phyloP scores from a whole-genome alignment of 2,113 vertebrate genomes.

The Dasyprocta punctata region DNA sequence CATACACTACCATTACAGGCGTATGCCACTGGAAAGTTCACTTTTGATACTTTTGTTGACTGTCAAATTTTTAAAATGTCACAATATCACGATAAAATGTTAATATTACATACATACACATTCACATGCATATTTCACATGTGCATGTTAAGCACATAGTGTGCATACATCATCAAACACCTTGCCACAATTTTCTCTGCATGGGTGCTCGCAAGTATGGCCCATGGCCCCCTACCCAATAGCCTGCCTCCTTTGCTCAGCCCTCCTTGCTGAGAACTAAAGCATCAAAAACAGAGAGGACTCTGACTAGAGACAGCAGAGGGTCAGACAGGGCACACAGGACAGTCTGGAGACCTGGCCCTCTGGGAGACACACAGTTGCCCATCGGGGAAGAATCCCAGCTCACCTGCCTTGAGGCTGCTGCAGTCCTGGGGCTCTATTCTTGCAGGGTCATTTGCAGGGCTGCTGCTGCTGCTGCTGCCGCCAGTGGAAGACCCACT shows the following conservation, averaged over 20 bases:
- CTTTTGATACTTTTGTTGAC: not conserved
- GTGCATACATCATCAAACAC: accelerated
- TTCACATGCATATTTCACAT: accelerated
- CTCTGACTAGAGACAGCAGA: not conserved
- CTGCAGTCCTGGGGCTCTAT: not conserved
- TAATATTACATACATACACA: accelerated
- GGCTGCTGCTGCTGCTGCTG: not conserved
- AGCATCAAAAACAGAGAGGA: not conserved
- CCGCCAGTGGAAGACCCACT: not conserved
- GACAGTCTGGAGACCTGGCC: not conserved
- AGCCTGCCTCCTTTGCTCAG: not conserved
- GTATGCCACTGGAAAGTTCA: not conserved
- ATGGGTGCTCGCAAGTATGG: too few species aligned
- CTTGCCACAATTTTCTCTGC: not conserved
- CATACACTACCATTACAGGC: too few species aligned
- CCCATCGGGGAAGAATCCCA: not conserved
- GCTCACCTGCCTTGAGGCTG: constrained; percentile 58
- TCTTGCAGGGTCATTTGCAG: not conserved
- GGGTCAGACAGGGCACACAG: not conserved
- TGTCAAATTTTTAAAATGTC: not conserved
- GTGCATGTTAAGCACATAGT: accelerated
- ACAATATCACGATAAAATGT: not conserved
- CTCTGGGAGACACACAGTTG: accelerated
- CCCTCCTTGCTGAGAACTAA: not conserved
- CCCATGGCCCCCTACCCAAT: not conserved